Evolutionary conservation across 2,888 invertebrate genomes (phyloP), one percentile per base, ranked within the genome.

Genomic region (Synanthedon formicaeformis): DNA sequence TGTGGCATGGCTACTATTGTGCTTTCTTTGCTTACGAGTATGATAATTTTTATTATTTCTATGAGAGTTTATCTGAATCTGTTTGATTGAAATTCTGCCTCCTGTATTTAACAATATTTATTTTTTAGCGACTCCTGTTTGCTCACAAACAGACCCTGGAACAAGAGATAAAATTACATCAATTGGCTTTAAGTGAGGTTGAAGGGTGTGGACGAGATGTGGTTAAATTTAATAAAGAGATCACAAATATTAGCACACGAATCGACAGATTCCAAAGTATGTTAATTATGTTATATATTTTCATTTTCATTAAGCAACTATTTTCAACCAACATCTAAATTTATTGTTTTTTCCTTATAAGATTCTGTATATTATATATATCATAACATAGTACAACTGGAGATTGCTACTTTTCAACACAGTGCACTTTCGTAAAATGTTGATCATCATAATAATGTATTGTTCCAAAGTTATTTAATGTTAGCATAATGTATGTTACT

Each of bases 71-170:
- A 40, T 51, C 18, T 23, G 10, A 8, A 5, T n/a, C 14, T 51
- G n/a, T 51, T 48, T 48, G 53, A 48, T 60, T 23, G 23, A 23
- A 23, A 23, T 5, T 23, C 23, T 5, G 5, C 5, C 23, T 23
- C 23, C 23, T 23, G 23, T 23, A 16, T 1, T 23, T 5, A 23
- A 23, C 4, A 23, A 23, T 23, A 23, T 23, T 23, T 23, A 23
- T 23, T 51, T 73, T 81, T 34, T 78, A 92, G 89, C 90, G 91
- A 64, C 79, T 93, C 8, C 76, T 94, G 50, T 89, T 90, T 52
- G 91, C 92, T 0, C 91, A 93, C 60, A 91, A 90, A 58, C 89
- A 91, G 53, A 93, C 94, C 69, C 72, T 92, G 55, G 90, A 92
- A 56, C 89, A 90, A 51, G 93, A 94, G 74, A 89, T 91, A 51